Base-by-base conservation (phyloP, 2,797 vertebrate species). In the Bradypodion ventrale region DNA sequence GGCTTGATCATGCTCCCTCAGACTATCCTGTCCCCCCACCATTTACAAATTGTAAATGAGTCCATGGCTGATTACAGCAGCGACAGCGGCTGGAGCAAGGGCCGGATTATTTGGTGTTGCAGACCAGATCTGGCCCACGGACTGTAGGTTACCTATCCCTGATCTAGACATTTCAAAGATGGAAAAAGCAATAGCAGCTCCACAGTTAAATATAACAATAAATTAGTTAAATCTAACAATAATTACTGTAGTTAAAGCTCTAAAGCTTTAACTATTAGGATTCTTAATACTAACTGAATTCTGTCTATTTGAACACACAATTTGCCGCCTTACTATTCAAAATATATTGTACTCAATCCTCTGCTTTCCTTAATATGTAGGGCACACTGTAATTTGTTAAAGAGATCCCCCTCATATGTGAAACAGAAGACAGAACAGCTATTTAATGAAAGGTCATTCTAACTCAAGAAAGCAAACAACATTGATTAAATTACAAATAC, bases 401-500 rank as follows among this genome's bases (percentile, higher is more conserved):
- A 72, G 40, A 70, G 21, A 7, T 32, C 2, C 10, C 32, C 4
- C 62, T 75, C 37, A 65, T 7, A 42, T 59, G 80, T 59, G 70
- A 75, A 74, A 68, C 35, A 78, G 9, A n/a, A 16, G 59, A n/a
- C 13, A 56, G 8, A 65, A 19, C 25, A 37, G 27, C 35, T 78
- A 29, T 37, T 37, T 23, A 75, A 56, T 56, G 52, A 56, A 56
- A 56, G 52, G 52, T 56, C 19, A 56, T 21, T 19, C 52, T 56
- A 56, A 56, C 19, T 56, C 52, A 56, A 21, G 52, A 56, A 56
- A 56, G 66, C 82, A 88, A 65, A 80, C 70, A 78, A 88, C 92
- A 40, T 69, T 82, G 87, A 29, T 87, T 92, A 35, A 87, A 90
- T 92, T 86, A 7, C 27, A 69, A 76, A 87, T 56, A 7, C 29